Evolutionary conservation across 2,797 vertebrate species (phyloP).

Genomic region (Zenarchopterus dispar): DNA sequence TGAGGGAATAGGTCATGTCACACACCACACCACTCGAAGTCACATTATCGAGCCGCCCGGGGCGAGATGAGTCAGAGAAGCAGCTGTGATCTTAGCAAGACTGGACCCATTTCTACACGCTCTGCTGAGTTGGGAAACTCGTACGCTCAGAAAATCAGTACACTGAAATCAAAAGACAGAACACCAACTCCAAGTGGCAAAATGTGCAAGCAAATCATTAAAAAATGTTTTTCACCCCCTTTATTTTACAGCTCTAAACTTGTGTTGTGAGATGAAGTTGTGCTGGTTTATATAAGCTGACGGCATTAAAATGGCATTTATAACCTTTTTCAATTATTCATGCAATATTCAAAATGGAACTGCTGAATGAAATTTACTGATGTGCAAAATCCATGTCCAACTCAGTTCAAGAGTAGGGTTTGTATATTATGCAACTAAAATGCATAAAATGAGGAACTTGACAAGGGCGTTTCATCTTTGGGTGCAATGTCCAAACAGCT

Average conservation of each 20-base stretch:
- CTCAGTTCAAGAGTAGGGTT: too few species aligned
- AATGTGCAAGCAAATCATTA: too few species aligned
- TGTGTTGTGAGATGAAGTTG: not conserved
- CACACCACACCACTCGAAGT: conserved; percentile 54
- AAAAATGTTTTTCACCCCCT: too few species aligned
- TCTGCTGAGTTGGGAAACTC: conserved; percentile 12
- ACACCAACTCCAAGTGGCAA: not conserved
- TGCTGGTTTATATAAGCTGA: not conserved
- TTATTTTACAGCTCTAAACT: too few species aligned
- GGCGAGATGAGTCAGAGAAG: conserved; percentile 36
- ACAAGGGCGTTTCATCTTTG: too few species aligned
- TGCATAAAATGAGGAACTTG: too few species aligned
- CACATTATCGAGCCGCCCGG: conserved; percentile 36
- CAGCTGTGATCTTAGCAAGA: conserved; percentile 2
- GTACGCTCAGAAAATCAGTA: not conserved
- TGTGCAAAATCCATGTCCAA: too few species aligned
- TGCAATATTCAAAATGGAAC: too few species aligned
- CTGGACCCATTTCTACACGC: not conserved
- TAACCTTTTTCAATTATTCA: too few species aligned
- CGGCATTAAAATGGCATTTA: not conserved
- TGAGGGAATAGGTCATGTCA: conserved; percentile 52
- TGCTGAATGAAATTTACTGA: too few species aligned
- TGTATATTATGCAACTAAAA: too few species aligned
- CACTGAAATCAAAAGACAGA: not conserved
- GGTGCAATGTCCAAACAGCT: too few species aligned